Evolutionary conservation across 2,797 vertebrate species (phyloP).

Genomic region (Mormyrus hasselquistii): DNA sequence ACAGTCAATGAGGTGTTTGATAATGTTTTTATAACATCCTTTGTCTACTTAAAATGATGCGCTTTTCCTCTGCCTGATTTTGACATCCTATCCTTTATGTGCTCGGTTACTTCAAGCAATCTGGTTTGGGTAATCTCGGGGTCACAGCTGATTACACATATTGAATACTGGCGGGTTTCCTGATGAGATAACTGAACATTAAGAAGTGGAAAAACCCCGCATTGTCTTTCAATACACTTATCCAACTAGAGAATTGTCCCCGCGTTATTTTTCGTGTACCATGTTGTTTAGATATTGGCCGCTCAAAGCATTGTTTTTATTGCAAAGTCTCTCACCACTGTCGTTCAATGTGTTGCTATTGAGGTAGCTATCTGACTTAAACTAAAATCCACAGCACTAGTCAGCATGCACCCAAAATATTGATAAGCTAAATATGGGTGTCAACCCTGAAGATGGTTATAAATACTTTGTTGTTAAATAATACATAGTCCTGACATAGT

Average conservation of each 20-base stretch:
- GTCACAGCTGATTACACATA: neutral
- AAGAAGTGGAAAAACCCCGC: neutral
- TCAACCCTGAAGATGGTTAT: neutral
- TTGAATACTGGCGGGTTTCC: neutral
- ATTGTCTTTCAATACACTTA: neutral
- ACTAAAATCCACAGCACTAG: neutral
- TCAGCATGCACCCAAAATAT: neutral
- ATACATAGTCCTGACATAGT: slow-evolving; percentile 33
- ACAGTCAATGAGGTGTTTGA: neutral
- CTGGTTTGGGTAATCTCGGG: neutral
- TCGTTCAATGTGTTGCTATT: neutral
- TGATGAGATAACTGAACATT: neutral
- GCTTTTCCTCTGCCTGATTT: neutral
- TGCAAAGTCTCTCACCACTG: neutral
- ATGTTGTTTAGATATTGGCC: neutral
- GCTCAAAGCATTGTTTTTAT: neutral
- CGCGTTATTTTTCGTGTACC: neutral
- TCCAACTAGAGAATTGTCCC: neutral
- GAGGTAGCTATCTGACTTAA: neutral
- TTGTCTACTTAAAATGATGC: neutral
- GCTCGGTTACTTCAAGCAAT: neutral
- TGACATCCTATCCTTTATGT: neutral
- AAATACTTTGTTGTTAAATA: slow-evolving; percentile 30
- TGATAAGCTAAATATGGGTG: neutral
- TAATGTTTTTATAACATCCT: neutral